Base-by-base conservation (phyloP, 2,888 invertebrate species). In the Glyphotaelius pellucidus region DNA sequence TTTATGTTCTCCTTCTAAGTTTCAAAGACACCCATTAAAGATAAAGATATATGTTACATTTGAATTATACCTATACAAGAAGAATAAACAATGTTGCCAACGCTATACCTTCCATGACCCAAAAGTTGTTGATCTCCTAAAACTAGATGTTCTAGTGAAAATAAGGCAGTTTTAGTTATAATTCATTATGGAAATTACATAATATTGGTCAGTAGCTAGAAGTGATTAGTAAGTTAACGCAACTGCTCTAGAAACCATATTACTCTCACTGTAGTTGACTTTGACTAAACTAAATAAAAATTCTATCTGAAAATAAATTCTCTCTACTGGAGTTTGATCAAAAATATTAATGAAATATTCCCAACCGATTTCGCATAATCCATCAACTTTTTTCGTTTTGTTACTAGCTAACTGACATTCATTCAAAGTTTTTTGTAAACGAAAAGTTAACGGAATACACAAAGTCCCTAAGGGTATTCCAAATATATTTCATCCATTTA, bases 111-210 rank as follows among this genome's bases (percentile, higher is more conserved):
- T 92, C 92, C 80, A 90, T 89, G 92, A 92, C 89, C 92, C 92
- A 91, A 91, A 92, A 92, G 92, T 91, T 92, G 92, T 93, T 90
- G 92, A 89, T 93, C 93, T 92, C 93, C 93, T 93, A 93, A 91
- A 93, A 92, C 92, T 93, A 93, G 90, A 92, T 91, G 80, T 88
- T 91, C 93, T 93, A 93, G 83, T 92, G 88, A 93, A 92, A 93
- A 92, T 92, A 91, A 91, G 92, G 91, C 92, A 93, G 86, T 80
- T 90, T 90, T 42, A 80, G 90, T 79, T 31, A 86, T 35, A 81
- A 80, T 90, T 90, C 86, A 79, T 86, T 67, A 80, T 38, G 31
- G 42, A 85, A 90, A 85, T 90, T 80, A 90, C 32, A 85, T 90
- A n/a, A 67, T 25, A 32, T 83, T 83, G 90, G 90, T 83, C 67